Evolutionary conservation across 1,140 invertebrate genomes (phyloP), one percentile per base, ranked within the genome.

Genomic region (Aphis craccivora): DNA sequence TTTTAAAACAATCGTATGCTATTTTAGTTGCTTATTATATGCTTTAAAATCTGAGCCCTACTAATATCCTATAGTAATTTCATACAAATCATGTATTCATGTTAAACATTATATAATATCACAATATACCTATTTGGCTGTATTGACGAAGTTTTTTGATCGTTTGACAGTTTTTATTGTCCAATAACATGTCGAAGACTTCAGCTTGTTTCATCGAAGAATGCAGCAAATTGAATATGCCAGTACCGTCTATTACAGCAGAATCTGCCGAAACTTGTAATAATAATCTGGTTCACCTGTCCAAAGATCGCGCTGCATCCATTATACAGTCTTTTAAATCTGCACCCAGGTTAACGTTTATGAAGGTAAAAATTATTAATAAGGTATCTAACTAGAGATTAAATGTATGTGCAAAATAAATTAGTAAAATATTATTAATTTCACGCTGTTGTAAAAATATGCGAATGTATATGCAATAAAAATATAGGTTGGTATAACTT

Each of bases 111-210:
- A 55, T 25, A 81, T 22, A 35, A 81, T 22, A 40, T 25, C 43
- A 23, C 35, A 43, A 43, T 23, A 9, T 30, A 60, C 7, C 9
- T 60, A 18, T 86, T 30, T 43, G 25, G 6, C 9, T 60, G 5
- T 86, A 45, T 43, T 40, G 6, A 40, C 37, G 1, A 84, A 43
- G 22, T 87, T 35, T 0, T 89, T 14, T 2, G 9, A 55, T 8
- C 4, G 23, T 90, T 25, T 53, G 4, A 30, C n/a, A 92, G 91
- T 92, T 92, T 40, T 37, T 92, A 45, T 22, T 83, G 76, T 92
- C 91, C 76, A 92, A 92, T 25, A 84, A 92, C n/a, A 83, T 92
- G 91, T 40, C 81, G 48, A 84, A 92, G 81, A 92, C 91, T 25
- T 84, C 67, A 22, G 48, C 45, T 53, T 92, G 91, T 92, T 92